These are phyloP conservation scores for Nymphalis io DNA, from an alignment of 1,140 invertebrate species.

Conservation along the genomic window DNA sequence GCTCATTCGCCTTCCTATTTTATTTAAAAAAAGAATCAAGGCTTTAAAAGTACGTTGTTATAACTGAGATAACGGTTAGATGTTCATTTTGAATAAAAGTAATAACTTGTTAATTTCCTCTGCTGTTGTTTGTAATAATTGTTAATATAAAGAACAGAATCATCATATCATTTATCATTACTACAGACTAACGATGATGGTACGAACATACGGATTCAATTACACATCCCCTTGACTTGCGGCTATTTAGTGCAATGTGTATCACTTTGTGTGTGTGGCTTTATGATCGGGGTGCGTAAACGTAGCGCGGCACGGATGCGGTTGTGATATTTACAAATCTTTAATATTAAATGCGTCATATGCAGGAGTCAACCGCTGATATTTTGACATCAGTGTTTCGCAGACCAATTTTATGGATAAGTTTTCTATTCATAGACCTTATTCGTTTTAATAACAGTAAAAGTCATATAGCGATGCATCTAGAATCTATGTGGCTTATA, in stretches of 20 bases:
- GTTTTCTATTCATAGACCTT: conserved; percentile 10
- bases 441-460: neutral
- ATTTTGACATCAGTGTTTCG: conserved; percentile 15
- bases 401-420: conserved; percentile 2
- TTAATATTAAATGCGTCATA: conserved; percentile 60
- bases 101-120: too few relatives aligned
- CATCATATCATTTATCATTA: neutral
- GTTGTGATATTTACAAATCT: conserved; percentile 58
- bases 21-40: too few relatives aligned
- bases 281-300: conserved; percentile 28
- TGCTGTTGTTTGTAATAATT: too few relatives aligned
- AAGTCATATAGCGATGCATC: too few relatives aligned
- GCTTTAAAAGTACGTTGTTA: too few relatives aligned
- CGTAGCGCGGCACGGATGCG: conserved; percentile 10
- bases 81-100: too few relatives aligned
- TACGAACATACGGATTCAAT: conserved; percentile 10
- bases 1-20: too few relatives aligned
- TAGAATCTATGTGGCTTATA: too few relatives aligned
- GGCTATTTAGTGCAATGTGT: conserved; percentile 30
- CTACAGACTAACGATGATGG: neutral
- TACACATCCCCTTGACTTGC: conserved; percentile 15
- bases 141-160: neutral
- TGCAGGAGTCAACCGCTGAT: conserved; percentile 36
- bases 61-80: too few relatives aligned
- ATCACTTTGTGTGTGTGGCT: too few relatives aligned